Percentiles rank a stretch among this genome's conserved stretches.
Evolutionary conservation across 2,888 invertebrate species (phyloP).

Genomic region (Cyaniris semiargus): DNA sequence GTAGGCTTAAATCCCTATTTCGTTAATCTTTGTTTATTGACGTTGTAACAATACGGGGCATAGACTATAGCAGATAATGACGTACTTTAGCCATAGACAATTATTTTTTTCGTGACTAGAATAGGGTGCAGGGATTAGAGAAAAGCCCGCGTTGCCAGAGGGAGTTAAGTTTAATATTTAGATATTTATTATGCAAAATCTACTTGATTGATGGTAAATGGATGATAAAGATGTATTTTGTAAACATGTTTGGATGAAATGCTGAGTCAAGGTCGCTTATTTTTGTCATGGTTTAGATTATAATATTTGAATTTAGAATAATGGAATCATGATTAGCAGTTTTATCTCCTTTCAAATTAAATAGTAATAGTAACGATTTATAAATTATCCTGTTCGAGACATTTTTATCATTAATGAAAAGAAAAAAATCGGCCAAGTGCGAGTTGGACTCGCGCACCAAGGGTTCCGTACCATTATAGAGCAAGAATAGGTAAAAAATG

Average conservation of each 20-base stretch:
- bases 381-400: neutral
- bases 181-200: constrained; percentile 27
- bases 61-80: constrained; percentile 54
- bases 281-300: neutral
- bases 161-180: constrained; percentile 23
- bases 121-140: constrained; percentile 40
- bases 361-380: neutral
- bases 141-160: constrained; percentile 8
- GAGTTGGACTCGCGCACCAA: no score
- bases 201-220: constrained; percentile 25
- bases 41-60: constrained; percentile 46
- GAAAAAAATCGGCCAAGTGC: no score
- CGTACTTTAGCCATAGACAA: constrained; percentile 44
- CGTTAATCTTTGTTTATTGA: constrained; percentile 70
- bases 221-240: constrained; percentile 18
- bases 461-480: no score
- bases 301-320: neutral
- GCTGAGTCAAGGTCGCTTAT: constrained; percentile 11
- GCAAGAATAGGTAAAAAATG: no score
- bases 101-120: constrained; percentile 55
- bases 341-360: neutral
- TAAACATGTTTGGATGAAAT: neutral
- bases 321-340: neutral
- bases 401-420: neutral
- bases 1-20: constrained; percentile 45